phyloP scores from a whole-genome alignment of 1,140 invertebrate species.

The Metaphire vulgaris region DNA sequence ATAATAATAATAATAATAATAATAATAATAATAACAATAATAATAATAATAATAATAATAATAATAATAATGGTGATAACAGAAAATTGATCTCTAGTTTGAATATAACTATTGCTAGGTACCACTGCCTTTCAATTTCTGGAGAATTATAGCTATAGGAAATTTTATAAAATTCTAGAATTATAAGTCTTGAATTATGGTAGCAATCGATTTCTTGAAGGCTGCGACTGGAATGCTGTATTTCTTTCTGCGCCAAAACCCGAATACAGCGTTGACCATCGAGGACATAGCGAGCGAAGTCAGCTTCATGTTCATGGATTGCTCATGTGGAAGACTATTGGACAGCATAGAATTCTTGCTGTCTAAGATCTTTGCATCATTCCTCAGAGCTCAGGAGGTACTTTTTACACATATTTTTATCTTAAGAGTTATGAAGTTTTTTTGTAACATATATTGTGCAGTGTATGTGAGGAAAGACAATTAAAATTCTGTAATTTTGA shows the following conservation, averaged over 20 bases:
- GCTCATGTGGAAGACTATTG: conserved; percentile 69
- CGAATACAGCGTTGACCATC: conserved; percentile 68
- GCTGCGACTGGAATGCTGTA: conserved; percentile 78
- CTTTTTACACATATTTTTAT: no score
- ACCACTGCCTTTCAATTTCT: no score
- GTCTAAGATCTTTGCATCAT: conserved; percentile 71
- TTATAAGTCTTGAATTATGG: no score
- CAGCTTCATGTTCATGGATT: conserved; percentile 76
- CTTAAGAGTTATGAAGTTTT: conserved; percentile 25
- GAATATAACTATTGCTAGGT: no score
- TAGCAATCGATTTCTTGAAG: conserved; percentile 36
- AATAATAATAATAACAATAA: no score
- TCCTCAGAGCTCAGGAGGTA: conserved; percentile 53
- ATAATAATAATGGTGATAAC: no score
- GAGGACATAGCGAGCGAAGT: conserved; percentile 75
- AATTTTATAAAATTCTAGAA: no score
- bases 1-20: no score
- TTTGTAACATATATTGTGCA: not conserved
- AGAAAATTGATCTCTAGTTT: no score
- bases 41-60: no score
- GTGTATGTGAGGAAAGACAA: not conserved
- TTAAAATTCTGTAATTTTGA: not conserved
- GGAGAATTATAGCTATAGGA: no score
- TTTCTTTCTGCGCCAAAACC: conserved; percentile 77
- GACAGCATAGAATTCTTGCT: conserved; percentile 77